Evolutionary conservation across 2,888 invertebrate species (phyloP), one percentile per base, ranked within the genome.

Genomic region (Cataglyphis altisquamis): DNA sequence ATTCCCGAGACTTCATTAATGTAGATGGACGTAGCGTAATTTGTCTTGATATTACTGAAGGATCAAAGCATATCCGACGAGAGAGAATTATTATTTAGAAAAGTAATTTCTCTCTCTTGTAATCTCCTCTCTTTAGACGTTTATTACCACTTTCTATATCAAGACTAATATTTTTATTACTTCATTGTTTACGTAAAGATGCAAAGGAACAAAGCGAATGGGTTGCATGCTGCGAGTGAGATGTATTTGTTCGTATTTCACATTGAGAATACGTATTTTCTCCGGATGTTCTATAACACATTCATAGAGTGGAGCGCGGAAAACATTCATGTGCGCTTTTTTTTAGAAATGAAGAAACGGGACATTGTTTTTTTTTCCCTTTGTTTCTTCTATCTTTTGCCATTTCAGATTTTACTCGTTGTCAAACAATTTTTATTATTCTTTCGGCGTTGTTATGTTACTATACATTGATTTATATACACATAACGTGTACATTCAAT

Each of bases 321-420:
- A 70, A 78, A 60, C 45, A 48, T 70, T 60, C 21, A 32, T 6
- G 12, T 32, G 45, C 12, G 60, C 25, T 25, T 70, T 78, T 78
- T 78, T 45, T 18, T 21, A 62, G 36, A 78, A 78, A 78, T 70
- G 70, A 70, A 70, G 45, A 25, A 70, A 70, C 60, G 60, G 4
- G 9, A 45, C 45, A 18, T 70, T 70, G 60, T 78, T 60, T 68
- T 70, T 67, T 57, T 66, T 45, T 45, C 29, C 6, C 48, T 55
- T 21, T 1, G 21, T 55, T 32, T 15, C 41, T 39, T 8, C 48
- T 48, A 60, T 48, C 45, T 60, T 41, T 48, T 45, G 32, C 29
- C 18, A 8, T 55, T 48, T 48, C 60, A 29, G 60, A 60, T 70
- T 60, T 70, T 45, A 60, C 45, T 64, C n/a, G 3, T 68, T 45